Conservation (phyloP, 2,888 invertebrate species). For the Marasmarcha lunaedactyla region DNA sequence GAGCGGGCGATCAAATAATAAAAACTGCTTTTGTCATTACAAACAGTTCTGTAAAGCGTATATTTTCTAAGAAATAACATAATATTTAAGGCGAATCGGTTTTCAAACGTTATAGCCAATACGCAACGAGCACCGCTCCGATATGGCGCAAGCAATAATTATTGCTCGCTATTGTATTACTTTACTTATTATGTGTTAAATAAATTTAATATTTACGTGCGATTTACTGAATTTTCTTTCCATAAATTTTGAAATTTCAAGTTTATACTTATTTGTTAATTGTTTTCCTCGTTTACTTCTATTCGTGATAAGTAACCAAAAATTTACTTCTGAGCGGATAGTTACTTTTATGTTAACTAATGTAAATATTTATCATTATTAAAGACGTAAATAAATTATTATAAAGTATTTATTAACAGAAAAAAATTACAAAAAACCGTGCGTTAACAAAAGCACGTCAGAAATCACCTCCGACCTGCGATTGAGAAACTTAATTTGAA, state of each 20-base stretch:
- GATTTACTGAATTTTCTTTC: too few species aligned
- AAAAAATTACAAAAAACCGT: too few species aligned
- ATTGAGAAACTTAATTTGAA: slow-evolving; percentile 69
- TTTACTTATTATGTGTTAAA: neutral
- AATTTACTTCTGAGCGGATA: too few species aligned
- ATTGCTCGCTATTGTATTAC: slow-evolving; percentile 16
- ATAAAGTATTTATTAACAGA: too few species aligned
- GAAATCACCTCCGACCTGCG: slow-evolving; percentile 63
- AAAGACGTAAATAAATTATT: too few species aligned
- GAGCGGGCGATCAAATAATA: slow-evolving; percentile 62
- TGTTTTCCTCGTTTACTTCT: too few species aligned
- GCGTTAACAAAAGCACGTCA: slow-evolving; percentile 40
- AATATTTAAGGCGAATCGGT: slow-evolving; percentile 21
- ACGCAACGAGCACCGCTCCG: slow-evolving; percentile 26
- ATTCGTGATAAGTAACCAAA: too few species aligned
- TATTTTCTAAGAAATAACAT: slow-evolving; percentile 45
- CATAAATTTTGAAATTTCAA: too few species aligned
- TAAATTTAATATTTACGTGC: too few species aligned
- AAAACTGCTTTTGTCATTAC: slow-evolving; percentile 61
- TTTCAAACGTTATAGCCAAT: slow-evolving; percentile 36
- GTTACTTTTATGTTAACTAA: too few species aligned
- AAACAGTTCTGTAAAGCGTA: slow-evolving; percentile 31
- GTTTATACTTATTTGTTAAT: too few species aligned
- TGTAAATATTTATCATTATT: too few species aligned
- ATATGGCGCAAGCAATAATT: slow-evolving; percentile 35